Base-by-base conservation (phyloP, 2,113 vertebrate species). In the Haliaeetus leucogaster region DNA sequence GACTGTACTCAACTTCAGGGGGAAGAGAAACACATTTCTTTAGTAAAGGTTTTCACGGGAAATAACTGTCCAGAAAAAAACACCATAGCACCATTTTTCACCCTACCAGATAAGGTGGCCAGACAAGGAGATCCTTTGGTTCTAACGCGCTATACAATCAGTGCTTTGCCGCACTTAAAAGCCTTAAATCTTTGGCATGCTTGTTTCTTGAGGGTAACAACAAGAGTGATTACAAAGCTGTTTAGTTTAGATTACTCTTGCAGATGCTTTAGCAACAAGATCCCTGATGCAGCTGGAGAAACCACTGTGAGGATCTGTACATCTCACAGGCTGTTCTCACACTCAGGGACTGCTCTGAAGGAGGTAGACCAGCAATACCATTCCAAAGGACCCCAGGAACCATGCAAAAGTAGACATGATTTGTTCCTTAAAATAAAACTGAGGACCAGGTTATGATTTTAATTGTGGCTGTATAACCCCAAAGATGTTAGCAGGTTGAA, bases 401-500 rank as follows among this genome's bases (percentile, higher is more conserved):
- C 23, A 29, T 4, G 6, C 10, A 70, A 9, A 78, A 68, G 3
- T 5, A 18, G 20, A 17, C 1, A 36, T 5, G 2, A 3, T 4
- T 66, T 65, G 13, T 6, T 47, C 71, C 40, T 66, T 68, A 50
- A 25, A 36, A 55, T 36, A 56, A 47, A 20, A 48, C 29, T 16
- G 21, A 88, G 40, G 38, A n/a, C 7, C 10, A 38, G 12, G 5
- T 20, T 36, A 7, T 7, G 9, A 13, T 32, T 61, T 20, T 22
- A 67, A 25, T 6, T 59, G 56, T 25, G 67, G 20, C 43, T 65
- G 43, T 23, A 14, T 2, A 47, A n/a, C 11, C 11, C 65, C 65
- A 66, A 36, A 55, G 18, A 32, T 1, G 29, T 26, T 15, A 47
- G 36, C 12, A 15, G 48, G 19, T 0, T 72, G 26, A 63, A 85